Percentiles rank a stretch among this genome's conserved stretches.
These are phyloP conservation scores for Myiotriccus ornatus DNA, from an alignment of 2,797 vertebrate genomes.

Conservation along the genomic window DNA sequence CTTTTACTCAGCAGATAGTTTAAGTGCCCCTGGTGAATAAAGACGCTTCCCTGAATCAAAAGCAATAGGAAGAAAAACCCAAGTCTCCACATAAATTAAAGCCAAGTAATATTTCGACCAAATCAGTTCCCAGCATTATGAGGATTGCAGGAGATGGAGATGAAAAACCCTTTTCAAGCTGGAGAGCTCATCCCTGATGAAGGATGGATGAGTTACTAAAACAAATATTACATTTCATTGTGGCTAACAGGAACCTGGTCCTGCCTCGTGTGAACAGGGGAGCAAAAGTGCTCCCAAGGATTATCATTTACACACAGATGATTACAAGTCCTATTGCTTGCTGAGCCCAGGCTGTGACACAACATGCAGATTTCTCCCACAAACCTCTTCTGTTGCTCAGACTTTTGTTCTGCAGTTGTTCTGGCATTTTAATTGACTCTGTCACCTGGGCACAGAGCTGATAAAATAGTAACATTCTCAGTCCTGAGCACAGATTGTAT, in stretches of 20 bases:
- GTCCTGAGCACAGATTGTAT: background rate
- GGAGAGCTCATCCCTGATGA: background rate
- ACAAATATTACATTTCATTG: background rate
- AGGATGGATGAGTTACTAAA: slow-evolving; percentile 20
- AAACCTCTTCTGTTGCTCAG: background rate
- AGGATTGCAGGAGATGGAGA: background rate
- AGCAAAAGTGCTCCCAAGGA: background rate
- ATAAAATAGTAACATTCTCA: background rate
- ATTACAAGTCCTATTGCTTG: background rate
- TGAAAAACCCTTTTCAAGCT: background rate
- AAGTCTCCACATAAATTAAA: background rate
- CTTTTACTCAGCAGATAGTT: background rate
- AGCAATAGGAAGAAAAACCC: background rate
- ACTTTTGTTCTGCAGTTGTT: background rate
- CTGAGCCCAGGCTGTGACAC: background rate
- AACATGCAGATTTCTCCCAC: background rate
- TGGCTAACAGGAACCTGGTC: background rate
- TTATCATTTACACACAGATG: background rate
- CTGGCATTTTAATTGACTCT: background rate
- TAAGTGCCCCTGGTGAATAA: background rate
- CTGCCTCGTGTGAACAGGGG: background rate
- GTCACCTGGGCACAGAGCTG: background rate
- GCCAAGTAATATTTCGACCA: background rate
- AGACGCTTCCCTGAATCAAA: background rate
- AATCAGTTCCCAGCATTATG: background rate